Evolutionary conservation across 2,113 vertebrate species (phyloP).

Genomic region (Patagioenas fasciata): DNA sequence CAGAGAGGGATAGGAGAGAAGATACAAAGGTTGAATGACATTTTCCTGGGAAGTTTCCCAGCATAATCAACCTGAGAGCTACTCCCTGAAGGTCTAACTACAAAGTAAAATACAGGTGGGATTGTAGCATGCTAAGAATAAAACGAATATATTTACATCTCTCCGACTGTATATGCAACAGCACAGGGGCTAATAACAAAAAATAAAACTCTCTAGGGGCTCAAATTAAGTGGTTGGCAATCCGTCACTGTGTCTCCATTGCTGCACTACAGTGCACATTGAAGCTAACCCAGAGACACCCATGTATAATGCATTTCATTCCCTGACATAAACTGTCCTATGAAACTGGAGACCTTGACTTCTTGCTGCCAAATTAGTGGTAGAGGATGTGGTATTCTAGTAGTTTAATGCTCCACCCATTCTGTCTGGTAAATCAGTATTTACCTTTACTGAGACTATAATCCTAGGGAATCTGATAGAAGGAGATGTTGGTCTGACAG

Average conservation of each 20-base stretch:
- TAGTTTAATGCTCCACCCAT: neutral
- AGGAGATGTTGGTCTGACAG: neutral
- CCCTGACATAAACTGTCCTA: neutral
- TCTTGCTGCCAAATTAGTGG: neutral
- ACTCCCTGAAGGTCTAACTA: neutral
- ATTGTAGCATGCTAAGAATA: neutral
- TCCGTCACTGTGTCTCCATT: neutral
- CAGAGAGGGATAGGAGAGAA: neutral
- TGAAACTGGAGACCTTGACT: neutral
- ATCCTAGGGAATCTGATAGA: neutral
- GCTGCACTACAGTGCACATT: neutral
- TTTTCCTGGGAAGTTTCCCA: constrained; percentile 5
- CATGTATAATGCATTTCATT: neutral
- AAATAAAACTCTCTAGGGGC: neutral
- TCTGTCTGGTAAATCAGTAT: neutral
- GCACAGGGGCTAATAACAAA: neutral
- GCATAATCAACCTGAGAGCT: constrained; percentile 3
- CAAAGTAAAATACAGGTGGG: constrained; percentile 1
- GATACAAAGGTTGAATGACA: neutral
- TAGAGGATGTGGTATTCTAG: neutral
- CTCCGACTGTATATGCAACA: neutral
- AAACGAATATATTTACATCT: neutral
- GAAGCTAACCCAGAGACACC: neutral
- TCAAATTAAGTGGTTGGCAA: neutral
- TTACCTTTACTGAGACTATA: neutral